phyloP scores from a whole-genome alignment of 2,888 invertebrate species.

The Panzeria rudis region DNA sequence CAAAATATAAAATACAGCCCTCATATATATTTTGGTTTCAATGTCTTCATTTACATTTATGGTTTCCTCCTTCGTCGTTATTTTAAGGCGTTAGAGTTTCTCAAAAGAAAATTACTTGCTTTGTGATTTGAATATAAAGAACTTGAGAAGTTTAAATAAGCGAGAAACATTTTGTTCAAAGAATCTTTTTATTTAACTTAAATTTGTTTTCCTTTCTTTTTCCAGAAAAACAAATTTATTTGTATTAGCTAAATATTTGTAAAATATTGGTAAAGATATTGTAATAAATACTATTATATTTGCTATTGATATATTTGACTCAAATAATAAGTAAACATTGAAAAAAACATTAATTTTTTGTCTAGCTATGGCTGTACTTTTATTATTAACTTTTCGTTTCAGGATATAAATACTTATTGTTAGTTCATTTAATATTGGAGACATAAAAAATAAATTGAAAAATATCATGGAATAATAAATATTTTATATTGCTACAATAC shows the following conservation, averaged over 20 bases:
- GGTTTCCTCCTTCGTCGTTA: constrained; percentile 1
- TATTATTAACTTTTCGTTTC: neutral
- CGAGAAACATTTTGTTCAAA: neutral
- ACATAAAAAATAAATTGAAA: no score
- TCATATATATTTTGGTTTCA: neutral
- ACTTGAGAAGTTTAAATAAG: neutral
- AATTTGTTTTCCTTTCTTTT: neutral
- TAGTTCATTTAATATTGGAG: no score
- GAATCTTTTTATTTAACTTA: neutral
- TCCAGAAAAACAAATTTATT: neutral
- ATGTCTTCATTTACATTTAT: constrained; percentile 22
- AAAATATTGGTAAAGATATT: no score
- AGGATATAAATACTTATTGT: neutral
- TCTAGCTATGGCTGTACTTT: neutral
- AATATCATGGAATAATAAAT: no score
- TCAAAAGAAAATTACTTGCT: neutral
- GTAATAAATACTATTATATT: neutral
- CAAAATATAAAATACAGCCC: neutral
- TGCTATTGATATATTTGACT: neutral
- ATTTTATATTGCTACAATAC: no score
- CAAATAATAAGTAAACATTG: neutral
- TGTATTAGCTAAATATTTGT: neutral
- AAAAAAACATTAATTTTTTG: neutral
- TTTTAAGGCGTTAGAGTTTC: neutral
- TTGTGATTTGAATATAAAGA: neutral